Evolutionary conservation across 2,888 invertebrate genomes (phyloP), one percentile per base, ranked within the genome.

Genomic region (Caenorhabditis zanzibari): DNA sequence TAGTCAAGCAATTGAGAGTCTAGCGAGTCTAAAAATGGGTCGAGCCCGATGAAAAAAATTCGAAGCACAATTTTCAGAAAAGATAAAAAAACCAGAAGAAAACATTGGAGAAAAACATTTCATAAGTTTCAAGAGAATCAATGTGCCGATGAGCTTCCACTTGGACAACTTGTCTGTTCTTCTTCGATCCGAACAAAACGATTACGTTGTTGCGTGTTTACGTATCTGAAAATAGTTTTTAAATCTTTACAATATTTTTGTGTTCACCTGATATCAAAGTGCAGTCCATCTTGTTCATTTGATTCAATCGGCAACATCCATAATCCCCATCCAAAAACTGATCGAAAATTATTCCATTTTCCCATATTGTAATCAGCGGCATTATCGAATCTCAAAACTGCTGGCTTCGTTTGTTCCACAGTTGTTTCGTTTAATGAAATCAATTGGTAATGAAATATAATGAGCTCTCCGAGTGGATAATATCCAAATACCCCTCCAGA

Each of bases 341-440:
- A 72, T 19, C 75, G 73, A 61, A 88, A 85, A 69, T 90, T 90
- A 24, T 76, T 75, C 49, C 61, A 73, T 38, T 73, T 76, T 69
- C 89, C 88, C 80, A 88, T 79, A 77, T 90, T 88, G 85, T 90
- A 90, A 47, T 87, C 86, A 12, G 89, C 89, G 9, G 64, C 38
- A 35, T 68, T 72, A 68, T 90, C 90, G 54, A 82, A 84, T 52
- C 81, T 68, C 26, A 90, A 72, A 38, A 88, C 82, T 2, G 90
- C 88, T 14, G 85, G 84, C 59, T 90, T 90, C 28, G 90, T 90
- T 73, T 90, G 90, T 58, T 90, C 90, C 26, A 90, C 89, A 14
- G 90, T 90, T 19, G 90, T 90, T 59, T 90, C 90, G 56, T 90
- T 90, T 59, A 86, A 61, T 14, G 77, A 64, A 14, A 90, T 81